Conservation (phyloP, 2,797 vertebrate genomes). For the Hydrophis major region DNA sequence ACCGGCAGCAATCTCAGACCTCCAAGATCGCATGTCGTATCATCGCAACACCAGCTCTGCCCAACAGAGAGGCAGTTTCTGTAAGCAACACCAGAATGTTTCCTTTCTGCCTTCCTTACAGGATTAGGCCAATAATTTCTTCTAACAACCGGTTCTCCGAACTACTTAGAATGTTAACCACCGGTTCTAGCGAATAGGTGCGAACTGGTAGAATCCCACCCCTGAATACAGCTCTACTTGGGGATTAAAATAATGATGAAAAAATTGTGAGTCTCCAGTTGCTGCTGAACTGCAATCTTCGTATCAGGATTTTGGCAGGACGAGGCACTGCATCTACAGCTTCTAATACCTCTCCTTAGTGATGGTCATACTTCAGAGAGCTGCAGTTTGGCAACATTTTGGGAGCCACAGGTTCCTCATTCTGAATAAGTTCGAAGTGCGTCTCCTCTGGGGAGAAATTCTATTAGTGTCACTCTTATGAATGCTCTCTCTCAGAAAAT, state of each 20-base stretch:
- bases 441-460: not conserved
- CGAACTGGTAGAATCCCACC: no score
- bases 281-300: not conserved
- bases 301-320: not conserved
- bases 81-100: no score
- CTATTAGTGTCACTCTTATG: not conserved
- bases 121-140: no score
- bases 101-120: no score
- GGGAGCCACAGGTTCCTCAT: not conserved
- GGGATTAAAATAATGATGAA: not conserved
- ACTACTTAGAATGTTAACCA: no score
- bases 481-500: not conserved
- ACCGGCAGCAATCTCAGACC: no score
- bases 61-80: no score
- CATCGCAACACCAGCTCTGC: no score
- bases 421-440: not conserved
- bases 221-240: not conserved
- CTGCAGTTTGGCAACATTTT: not conserved
- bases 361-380: not conserved
- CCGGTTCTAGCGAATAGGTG: no score
- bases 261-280: not conserved
- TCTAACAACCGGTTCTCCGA: no score
- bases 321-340: not conserved
- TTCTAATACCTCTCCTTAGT: not conserved
- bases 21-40: no score